Base-by-base conservation (phyloP, 2,797 vertebrate genomes). In the Orestias chungarensis region DNA sequence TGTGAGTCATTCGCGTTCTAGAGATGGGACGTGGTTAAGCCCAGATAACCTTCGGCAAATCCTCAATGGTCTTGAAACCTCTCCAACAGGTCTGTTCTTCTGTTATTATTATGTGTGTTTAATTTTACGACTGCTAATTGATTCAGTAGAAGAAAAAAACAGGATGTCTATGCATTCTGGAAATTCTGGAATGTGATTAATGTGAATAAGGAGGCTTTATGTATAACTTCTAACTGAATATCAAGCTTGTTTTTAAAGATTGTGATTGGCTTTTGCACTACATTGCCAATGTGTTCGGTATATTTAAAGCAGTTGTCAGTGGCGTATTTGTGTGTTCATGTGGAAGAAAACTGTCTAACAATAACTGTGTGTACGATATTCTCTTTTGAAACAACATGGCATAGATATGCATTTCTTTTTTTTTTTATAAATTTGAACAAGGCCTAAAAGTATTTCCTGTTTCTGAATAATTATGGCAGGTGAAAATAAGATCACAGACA, bases 11-110 rank as follows among this genome's bases (percentile, higher is more conserved):
- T 97, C 96, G 3, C 96, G 93, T 64, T 95, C 97, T 73, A 95
- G 93, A 70, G 97, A 96, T 0, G 96, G 96, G 83, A 95, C 96
- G 74, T 98, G 97, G 97, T 95, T 98, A 93, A 98, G 96, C 35
- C 96, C 96, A 0, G 95, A 97, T 72, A 96, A 89, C 78, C 92
- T 99, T 75, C 94, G 95, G 68, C 96, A 98, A 89, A 97, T 98
- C 91, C 97, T 98, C 70, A 74, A 92, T 1, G 94, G 95, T 0
- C 95, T 98, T 79, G 96, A 96, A 86, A 94, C 93, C 10, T 94
- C 94, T 83, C 95, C 95, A 6, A 93, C 96, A 88, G 97, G 97
- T 82, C 91, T 92, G 7, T 96, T 11, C 33, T 64, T 29, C 49
- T 66, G 62, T 43, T 5, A 18, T 68, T 67, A 67, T 67, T 71